Base-by-base conservation (phyloP, 2,113 vertebrate species). In the Lonchura striata region DNA sequence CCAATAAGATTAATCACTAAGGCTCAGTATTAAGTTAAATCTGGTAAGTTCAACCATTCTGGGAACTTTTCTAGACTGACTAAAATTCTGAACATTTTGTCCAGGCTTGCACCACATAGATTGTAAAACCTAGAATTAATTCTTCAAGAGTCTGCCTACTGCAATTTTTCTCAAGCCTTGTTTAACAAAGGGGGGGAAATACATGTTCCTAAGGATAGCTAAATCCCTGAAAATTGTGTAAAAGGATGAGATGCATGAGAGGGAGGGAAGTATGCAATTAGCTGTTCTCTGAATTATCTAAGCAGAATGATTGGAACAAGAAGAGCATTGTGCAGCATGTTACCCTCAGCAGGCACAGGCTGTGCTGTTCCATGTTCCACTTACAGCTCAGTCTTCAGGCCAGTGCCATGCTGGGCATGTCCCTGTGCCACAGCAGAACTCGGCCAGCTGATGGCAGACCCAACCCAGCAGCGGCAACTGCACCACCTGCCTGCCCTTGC, bases 51-150 rank as follows among this genome's bases (percentile, higher is more conserved):
- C 44, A 85, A 41, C 27, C 7, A 2, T 70, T 66, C 28, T 46
- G n/a, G 37, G 50, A 77, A 11, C 33, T 68, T 70, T 76, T 31
- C 53, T 80, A 59, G 50, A 83, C 31, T 52, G 20, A 71, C 50
- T 86, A 63, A 77, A 81, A 83, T 35, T 53, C 33, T 39, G 79
- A 85, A 82, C 44, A 54, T 56, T 83, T 94, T 94, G 85, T 90
- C 82, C 70, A 33, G 15, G 54, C 22, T 88, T 64, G 19, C 19
- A 84, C 15, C n/a, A 47, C 25, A 17, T 37, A 41, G 15, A 17
- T 18, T 83, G 52, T n/a, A 75, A 89, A 95, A 90, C 61, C 75
- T 66, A 52, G 49, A 92, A 96, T 93, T 92, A 90, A 94, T 86
- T 86, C 72, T 93, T 94, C 63, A 74, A 82, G 27, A 92, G 41